Conservation (phyloP, 1,140 invertebrate species). For the Phymastichus coffea region DNA sequence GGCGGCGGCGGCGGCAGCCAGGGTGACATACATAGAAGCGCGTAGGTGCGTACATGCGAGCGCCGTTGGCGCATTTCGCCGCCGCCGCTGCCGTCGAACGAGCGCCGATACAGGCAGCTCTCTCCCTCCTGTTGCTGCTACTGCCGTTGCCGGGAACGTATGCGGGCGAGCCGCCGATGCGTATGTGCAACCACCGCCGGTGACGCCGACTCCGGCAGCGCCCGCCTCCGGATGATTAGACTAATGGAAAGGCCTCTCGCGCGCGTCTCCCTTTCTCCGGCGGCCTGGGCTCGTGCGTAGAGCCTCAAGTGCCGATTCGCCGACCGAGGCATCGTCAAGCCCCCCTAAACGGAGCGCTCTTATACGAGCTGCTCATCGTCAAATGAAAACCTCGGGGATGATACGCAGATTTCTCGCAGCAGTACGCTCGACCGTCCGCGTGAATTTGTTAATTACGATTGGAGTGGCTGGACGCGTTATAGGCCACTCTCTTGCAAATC, state of each 20-base stretch:
- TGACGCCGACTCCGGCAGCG: neutral
- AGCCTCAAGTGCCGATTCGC: neutral
- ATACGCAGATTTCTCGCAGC: too few species aligned
- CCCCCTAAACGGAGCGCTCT: too few species aligned
- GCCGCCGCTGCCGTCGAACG: conserved; percentile 29
- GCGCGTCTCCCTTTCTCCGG: too few species aligned
- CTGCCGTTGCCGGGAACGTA: neutral
- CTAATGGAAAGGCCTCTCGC: conserved; percentile 20
- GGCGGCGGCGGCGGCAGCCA: too few species aligned
- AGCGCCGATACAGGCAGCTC: conserved; percentile 21
- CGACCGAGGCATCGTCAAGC: neutral
- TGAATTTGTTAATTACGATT: too few species aligned
- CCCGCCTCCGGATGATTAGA: conserved; percentile 10
- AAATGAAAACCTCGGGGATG: too few species aligned
- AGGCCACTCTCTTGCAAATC: too few species aligned
- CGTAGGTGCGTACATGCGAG: conserved; percentile 10
- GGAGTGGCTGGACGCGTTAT: too few species aligned
- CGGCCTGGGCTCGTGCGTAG: neutral
- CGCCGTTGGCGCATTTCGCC: conserved; percentile 30
- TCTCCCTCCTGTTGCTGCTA: neutral
- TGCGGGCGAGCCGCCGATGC: conserved; percentile 1
- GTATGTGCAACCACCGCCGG: neutral
- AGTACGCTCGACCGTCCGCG: too few species aligned
- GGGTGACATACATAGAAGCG: too few species aligned
- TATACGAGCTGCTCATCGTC: too few species aligned